Base-by-base conservation (phyloP, 2,888 invertebrate species). In the Amblyjoppa proteus region DNA sequence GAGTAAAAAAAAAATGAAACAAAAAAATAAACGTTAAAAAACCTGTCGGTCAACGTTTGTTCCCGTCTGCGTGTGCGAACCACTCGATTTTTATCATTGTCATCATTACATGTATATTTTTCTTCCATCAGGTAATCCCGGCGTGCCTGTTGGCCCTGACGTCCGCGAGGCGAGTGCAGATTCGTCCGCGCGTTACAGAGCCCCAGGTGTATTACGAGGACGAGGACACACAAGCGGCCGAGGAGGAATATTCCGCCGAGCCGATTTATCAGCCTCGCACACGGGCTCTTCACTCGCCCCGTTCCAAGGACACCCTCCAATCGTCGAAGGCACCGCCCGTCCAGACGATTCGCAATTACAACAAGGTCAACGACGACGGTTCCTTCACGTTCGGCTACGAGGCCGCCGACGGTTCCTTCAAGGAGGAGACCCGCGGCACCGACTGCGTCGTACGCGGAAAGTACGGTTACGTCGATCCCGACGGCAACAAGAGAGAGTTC, bases 361-460 rank as follows among this genome's bases (percentile, higher is more conserved):
- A 97, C 92, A 97, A 97, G 94, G 95, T 96, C 31, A 97, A 97
- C 93, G 97, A 97, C 91, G 97, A 97, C 89, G 97, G 97, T 80
- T 97, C 97, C 81, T 97, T 97, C 94, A 97, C 97, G 9, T 97
- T 97, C 94, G 97, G 97, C 53, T 97, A 97, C 94, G 97, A 97
- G 94, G 88, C 88, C 0, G 97, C 97, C 13, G 97, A 97, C 91
- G 97, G 97, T 0, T 97, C 97, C 85, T 98, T 97, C 95, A 97
- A 97, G 92, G 97, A 98, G 92, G 97, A 98, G 93, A 97, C 97
- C 3, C 95, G 97, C 83, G 97, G 97, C 70, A 97, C 97, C 0
- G 97, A 98, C 94, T 98, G 97, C 93, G 97, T 98, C 0, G 97
- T 97, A 5, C 95, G 97, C 84, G 98, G 98, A 76, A 97, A 97